Evolutionary conservation across 2,888 invertebrate species (phyloP).

Genomic region (Leucophora obtusa): DNA sequence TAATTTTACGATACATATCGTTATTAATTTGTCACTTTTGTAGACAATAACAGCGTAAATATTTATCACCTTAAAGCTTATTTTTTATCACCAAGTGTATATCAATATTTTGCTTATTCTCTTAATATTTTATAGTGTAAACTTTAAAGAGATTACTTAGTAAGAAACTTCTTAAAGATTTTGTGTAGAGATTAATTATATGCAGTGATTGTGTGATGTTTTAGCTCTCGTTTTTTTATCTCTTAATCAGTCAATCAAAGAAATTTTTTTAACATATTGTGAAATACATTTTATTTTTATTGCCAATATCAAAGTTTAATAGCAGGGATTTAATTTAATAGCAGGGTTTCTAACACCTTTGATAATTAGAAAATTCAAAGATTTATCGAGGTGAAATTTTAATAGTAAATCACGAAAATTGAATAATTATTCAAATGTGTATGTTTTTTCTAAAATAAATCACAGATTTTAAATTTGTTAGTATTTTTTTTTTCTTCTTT

Average conservation of each 20-base stretch:
- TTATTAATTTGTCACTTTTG: slow-evolving; percentile 72
- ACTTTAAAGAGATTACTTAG: background rate
- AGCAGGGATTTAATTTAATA: slow-evolving; percentile 1
- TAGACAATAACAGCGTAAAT: slow-evolving; percentile 60
- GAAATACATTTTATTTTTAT: background rate
- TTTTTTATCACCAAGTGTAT: background rate
- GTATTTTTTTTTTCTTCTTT: too few species aligned
- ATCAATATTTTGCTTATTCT: background rate
- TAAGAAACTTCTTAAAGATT: slow-evolving; percentile 8
- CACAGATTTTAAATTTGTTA: too few species aligned
- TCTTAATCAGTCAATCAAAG: background rate
- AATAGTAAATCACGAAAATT: background rate
- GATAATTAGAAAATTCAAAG: slow-evolving; percentile 12
- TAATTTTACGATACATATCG: slow-evolving; percentile 68
- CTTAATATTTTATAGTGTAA: background rate
- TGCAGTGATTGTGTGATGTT: background rate
- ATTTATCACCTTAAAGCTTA: slow-evolving; percentile 42
- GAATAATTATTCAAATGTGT: background rate
- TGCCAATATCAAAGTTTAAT: slow-evolving; percentile 33
- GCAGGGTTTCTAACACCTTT: slow-evolving; percentile 27
- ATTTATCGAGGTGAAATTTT: slow-evolving; percentile 3
- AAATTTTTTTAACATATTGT: background rate
- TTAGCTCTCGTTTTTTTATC: background rate
- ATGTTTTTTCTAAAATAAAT: too few species aligned
- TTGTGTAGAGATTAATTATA: background rate